A percentile compares a stretch with the other conserved stretches of the same genome.
Evolutionary conservation across 2,797 vertebrate species (phyloP).

Genomic region (Poecilia wingei): DNA sequence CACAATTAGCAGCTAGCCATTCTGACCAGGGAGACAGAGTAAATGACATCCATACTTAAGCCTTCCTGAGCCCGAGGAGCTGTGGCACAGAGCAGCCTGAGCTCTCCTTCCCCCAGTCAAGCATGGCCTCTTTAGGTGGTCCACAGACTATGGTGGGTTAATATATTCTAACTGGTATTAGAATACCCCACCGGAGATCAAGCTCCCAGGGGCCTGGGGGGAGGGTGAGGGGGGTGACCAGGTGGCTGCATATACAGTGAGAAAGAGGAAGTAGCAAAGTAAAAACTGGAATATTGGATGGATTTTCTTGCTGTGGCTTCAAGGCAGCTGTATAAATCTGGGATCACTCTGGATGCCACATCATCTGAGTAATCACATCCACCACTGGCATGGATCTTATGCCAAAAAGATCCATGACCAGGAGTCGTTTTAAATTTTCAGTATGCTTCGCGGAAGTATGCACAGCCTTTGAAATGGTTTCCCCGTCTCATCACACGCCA

Average conservation of each 20-base stretch:
- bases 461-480: neutral
- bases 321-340: slow-evolving; percentile 73
- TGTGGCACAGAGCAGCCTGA: slow-evolving; percentile 52
- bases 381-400: slow-evolving; percentile 58
- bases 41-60: slow-evolving; percentile 80
- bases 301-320: slow-evolving; percentile 56
- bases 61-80: slow-evolving; percentile 79
- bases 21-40: slow-evolving; percentile 73
- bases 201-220: neutral
- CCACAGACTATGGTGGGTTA: slow-evolving; percentile 45
- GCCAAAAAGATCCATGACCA: slow-evolving; percentile 23
- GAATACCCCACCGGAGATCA: slow-evolving; percentile 27
- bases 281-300: slow-evolving; percentile 68
- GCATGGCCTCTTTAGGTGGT: slow-evolving; percentile 73
- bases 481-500: neutral
- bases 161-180: slow-evolving; percentile 68
- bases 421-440: neutral
- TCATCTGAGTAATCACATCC: slow-evolving; percentile 71
- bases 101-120: slow-evolving; percentile 67
- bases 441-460: neutral
- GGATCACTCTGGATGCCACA: slow-evolving; percentile 71
- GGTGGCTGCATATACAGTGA: slow-evolving; percentile 58
- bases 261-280: slow-evolving; percentile 48
- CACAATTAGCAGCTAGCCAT: slow-evolving; percentile 82
- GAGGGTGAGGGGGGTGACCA: slow-evolving; percentile 25